Base-by-base conservation (phyloP, 2,113 vertebrate species). In the Strix uralensis region DNA sequence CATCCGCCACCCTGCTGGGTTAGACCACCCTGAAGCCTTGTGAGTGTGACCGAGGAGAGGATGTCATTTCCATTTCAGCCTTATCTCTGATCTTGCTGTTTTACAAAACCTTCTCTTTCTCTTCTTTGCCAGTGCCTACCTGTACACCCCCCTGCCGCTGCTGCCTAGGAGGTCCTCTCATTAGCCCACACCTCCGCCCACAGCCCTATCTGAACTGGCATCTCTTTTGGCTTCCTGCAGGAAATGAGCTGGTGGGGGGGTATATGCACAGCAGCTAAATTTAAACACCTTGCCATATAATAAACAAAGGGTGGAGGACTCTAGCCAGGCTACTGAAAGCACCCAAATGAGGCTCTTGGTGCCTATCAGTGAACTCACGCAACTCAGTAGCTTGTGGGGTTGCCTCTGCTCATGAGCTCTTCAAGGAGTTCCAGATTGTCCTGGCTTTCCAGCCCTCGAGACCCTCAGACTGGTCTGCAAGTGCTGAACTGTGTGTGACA, bases 401-500 rank as follows among this genome's bases (percentile, higher is more conserved):
- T n/a, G 21, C 16, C 10, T 86, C 49, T 52, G 30, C 58, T 40
- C 44, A 10, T 2, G 62, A 47, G 38, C 46, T 47, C 51, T 15
- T 38, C n/a, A 6, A 20, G 61, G 19, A 40, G 26, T 14, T 22
- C 30, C 30, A 18, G 23, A 9, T 18, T 12, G 8, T 61, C 44
- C 69, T 23, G 44, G 20, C 5, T 71, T 55, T 71, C 38, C 52
- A 80, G 67, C 40, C 36, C 30, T 11, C 15, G 10, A 26, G 22
- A 49, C 40, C 27, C 17, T 18, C 5, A 2, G 17, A 32, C 18
- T 54, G 70, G 3, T 15, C n/a, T 32, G 29, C 18, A 36, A 54
- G 21, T 0, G 1, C 40, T 32, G 34, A 21, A 9, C 29, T 6
- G 30, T 1, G 0, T 13, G 26, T 30, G 62, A 12, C 27, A 15